Evolutionary conservation across 2,888 invertebrate genomes (phyloP), one percentile per base, ranked within the genome.

Genomic region (Epirrhoe alternata): DNA sequence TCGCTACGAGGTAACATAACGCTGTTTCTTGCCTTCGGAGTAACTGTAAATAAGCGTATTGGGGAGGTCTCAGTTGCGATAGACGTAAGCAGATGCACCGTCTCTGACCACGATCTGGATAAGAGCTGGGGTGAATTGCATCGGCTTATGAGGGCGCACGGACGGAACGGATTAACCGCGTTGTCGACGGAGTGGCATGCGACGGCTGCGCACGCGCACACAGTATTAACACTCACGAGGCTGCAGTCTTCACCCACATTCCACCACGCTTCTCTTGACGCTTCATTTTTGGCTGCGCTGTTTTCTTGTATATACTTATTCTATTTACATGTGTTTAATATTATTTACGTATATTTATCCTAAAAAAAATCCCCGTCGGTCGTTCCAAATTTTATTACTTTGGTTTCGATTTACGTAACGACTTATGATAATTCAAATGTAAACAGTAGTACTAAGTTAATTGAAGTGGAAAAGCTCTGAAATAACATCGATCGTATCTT

Each of bases 381-480:
- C 75, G 79, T 74, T 80, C 85, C 86, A 83, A 86, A 85, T 85
- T 71, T 30, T 84, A 86, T 86, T 73, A 81, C 85, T 86, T 86
- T 86, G 84, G 84, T 80, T 78, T 68, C 65, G 62, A 68, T 62
- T 65, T 12, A 47, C 14, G 16, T 47, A 47, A 14, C 47, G 14
- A 47, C 14, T 6, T 5, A 47, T 2, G 6, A 47, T 12, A 6
- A 14, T 47, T 16, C 0, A 16, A 47, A 47, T 14, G 14, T 2
- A 14, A 14, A 16, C 1, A 16, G 4, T 47, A 16, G 7, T 45
- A 14, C n/a, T 10, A 45, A 10, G 14, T 14, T 10, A 45, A 45
- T 1, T 16, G 16, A 42, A 16, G 47, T 16, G 16, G 12, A 16
- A 4, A 45, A 14, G 14, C 47, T 42, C 10, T 42, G 12, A 47